phyloP scores from a whole-genome alignment of 2,797 vertebrate genomes.

The Aselliscus stoliczkanus region DNA sequence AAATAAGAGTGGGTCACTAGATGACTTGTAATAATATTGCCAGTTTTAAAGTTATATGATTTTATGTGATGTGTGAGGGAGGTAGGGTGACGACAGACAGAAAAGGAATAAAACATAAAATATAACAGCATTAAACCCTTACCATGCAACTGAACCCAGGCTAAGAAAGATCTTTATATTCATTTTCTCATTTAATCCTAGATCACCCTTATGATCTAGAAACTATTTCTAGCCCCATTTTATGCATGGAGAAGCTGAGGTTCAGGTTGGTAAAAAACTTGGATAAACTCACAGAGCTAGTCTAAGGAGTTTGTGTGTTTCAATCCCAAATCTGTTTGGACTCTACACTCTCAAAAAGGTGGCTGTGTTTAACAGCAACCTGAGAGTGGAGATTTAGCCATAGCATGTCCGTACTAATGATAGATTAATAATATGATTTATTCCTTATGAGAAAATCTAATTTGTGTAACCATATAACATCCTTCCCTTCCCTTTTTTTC shows the following conservation, averaged over 20 bases:
- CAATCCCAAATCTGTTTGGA: not conserved
- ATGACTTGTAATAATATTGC: not conserved
- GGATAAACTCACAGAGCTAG: not conserved
- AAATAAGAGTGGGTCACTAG: not conserved
- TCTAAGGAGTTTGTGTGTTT: not conserved
- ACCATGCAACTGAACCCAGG: not conserved
- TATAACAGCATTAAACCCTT: not conserved
- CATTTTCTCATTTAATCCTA: not conserved
- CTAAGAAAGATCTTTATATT: not conserved
- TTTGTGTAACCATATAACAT: conserved; percentile 8
- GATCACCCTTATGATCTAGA: not conserved
- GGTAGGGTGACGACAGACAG: not conserved
- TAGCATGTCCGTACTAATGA: not conserved
- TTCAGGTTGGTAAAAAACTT: not conserved
- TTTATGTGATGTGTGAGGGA: not conserved
- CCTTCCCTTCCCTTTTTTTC: not conserved
- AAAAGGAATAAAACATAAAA: not conserved
- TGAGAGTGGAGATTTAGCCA: not conserved
- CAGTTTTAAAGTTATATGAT: conserved; percentile 5
- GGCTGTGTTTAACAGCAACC: not conserved
- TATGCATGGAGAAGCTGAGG: not conserved
- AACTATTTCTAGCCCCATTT: not conserved
- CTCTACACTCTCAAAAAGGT: not conserved
- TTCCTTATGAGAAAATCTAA: conserved; percentile 30
- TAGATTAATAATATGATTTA: not conserved